A percentile compares a stretch with the other conserved stretches of the same genome.
Evolutionary conservation across 2,113 vertebrate genomes (phyloP).

Genomic region (Datnioides undecimradiatus): DNA sequence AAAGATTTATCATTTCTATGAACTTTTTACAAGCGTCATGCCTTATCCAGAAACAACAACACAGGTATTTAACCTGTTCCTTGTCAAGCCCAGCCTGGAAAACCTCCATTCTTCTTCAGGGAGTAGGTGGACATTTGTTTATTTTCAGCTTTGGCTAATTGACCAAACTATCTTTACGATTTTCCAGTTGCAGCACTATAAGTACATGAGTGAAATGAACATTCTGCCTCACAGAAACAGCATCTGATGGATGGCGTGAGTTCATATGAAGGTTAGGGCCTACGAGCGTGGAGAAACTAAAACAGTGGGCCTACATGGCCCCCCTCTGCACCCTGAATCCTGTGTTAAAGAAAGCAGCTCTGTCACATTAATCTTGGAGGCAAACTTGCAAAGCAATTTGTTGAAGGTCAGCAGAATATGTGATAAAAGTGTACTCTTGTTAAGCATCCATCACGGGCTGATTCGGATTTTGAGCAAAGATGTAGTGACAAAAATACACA

Average conservation of each 20-base stretch:
- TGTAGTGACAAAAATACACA: constrained; percentile 84
- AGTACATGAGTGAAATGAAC: constrained; percentile 49
- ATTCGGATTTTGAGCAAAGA: constrained; percentile 82
- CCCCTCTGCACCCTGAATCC: constrained; percentile 57
- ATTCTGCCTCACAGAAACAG: constrained; percentile 57
- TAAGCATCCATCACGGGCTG: constrained; percentile 82
- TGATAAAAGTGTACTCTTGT: constrained; percentile 85
- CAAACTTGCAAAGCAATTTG: constrained; percentile 82
- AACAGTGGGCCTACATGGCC: constrained; percentile 52
- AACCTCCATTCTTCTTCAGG: constrained; percentile 78
- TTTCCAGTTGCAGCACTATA: constrained; percentile 68
- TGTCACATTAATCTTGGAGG: constrained; percentile 77
- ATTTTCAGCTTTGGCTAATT: constrained; percentile 83
- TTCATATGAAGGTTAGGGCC: constrained; percentile 83
- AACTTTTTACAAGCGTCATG: constrained; percentile 82
- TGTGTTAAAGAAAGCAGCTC: constrained; percentile 72
- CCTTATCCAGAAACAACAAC: constrained; percentile 86
- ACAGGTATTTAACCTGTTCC: constrained; percentile 87
- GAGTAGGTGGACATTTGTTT: constrained; percentile 84
- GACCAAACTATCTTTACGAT: constrained; percentile 80
- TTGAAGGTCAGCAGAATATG: constrained; percentile 85
- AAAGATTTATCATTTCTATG: constrained; percentile 84
- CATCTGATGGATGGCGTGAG: constrained; percentile 77
- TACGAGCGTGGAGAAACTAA: constrained; percentile 73
- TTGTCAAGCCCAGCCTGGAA: constrained; percentile 80